Base-by-base conservation (phyloP, 2,113 vertebrate genomes). In the Odontophorus gujanensis region DNA sequence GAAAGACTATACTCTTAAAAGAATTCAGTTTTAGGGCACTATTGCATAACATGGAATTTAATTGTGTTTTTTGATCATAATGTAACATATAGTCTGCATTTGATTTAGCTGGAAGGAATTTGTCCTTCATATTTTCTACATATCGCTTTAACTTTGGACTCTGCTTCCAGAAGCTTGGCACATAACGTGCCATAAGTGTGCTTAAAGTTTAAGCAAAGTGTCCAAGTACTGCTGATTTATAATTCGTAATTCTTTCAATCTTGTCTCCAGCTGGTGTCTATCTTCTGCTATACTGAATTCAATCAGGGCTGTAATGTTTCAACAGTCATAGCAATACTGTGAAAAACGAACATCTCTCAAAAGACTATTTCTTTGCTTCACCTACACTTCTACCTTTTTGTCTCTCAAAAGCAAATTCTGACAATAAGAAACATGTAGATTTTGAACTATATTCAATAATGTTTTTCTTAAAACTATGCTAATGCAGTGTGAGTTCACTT, bases 301-400 rank as follows among this genome's bases (percentile, higher is more conserved):
- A 61, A 94, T 97, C 94, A 97, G 96, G 96, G 92, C 32, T 30
- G 36, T 81, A 92, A 34, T 94, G 78, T 96, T 94, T 92, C 92
- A 96, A 93, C 93, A 88, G 57, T 87, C 75, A 67, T 66, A 50
- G 53, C 65, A 85, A 87, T 61, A 21, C 71, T 96, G 47, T 88
- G 85, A 94, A 92, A 79, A 86, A 87, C 48, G 87, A 92, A 69
- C 36, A 84, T 72, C 92, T 95, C 95, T 97, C 55, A 96, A 96
- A 96, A 92, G 53, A 53, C 95, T 96, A 10, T 69, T 67, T 51
- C 21, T 85, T 40, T 59, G 3, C 19, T 42, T 7, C 34, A 65
- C 22, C 45, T n/a, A 50, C 61, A 50, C 3, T 21, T 42, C 4
- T 2, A 22, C 45, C 71, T 61, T 20, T 14, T 65, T 85, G 28